These are phyloP conservation scores for Plectus sambesii DNA, from an alignment of 1,140 invertebrate genomes.

Conservation along the genomic window DNA sequence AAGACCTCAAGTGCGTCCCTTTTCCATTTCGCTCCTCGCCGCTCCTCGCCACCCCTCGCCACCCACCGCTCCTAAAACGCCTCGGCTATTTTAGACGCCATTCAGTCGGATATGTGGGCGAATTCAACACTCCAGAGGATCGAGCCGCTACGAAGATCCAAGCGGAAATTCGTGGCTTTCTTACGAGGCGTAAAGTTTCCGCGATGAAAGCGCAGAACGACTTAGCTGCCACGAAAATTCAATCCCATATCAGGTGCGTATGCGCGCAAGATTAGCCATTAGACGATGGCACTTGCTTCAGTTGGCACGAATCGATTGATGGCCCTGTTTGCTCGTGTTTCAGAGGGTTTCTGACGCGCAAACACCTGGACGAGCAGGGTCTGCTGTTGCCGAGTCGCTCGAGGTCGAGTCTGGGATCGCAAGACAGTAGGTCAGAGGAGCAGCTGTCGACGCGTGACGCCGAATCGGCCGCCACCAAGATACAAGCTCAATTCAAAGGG, in stretches of 20 bases:
- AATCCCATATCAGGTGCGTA: constrained; percentile 37
- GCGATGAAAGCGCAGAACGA: constrained; percentile 36
- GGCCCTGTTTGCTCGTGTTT: constrained; percentile 14
- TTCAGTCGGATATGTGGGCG: constrained; percentile 34
- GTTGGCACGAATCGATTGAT: background rate
- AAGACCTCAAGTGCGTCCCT: constrained; percentile 37
- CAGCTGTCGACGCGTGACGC: too few species aligned
- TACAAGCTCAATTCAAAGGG: too few species aligned
- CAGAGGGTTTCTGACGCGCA: constrained; percentile 39
- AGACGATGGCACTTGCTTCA: background rate
- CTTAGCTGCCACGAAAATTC: constrained; percentile 42
- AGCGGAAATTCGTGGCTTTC: constrained; percentile 40
- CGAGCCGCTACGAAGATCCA: constrained; percentile 42
- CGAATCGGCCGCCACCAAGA: too few species aligned
- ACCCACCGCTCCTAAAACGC: too few species aligned
- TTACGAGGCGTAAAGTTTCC: constrained; percentile 35
- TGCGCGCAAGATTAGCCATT: too few species aligned
- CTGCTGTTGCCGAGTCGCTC: constrained; percentile 35
- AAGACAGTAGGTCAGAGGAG: too few species aligned
- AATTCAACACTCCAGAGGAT: constrained; percentile 35
- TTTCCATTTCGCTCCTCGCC: background rate
- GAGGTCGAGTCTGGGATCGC: constrained; percentile 29
- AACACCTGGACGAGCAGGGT: constrained; percentile 38
- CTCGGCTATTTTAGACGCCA: constrained; percentile 38
- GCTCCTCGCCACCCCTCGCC: background rate